Conservation (phyloP, 2,113 vertebrate species). For the Anoplopoma fimbria region DNA sequence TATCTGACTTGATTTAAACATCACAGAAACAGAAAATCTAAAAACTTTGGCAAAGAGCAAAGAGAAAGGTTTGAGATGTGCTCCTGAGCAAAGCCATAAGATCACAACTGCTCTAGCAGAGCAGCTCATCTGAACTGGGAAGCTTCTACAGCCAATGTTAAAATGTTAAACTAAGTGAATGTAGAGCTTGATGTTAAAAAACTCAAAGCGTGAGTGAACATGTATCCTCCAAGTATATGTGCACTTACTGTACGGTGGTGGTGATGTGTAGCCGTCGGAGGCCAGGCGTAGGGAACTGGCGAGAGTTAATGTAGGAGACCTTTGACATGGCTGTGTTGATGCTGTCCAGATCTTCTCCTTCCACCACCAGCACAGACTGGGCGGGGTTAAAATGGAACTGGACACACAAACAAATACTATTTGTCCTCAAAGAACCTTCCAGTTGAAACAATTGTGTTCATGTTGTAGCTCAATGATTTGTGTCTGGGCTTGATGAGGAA, state of each 20-base stretch:
- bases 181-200: slow-evolving; percentile 2
- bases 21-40: background rate
- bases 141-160: background rate
- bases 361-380: slow-evolving; percentile 95
- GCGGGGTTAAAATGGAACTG: slow-evolving; percentile 99
- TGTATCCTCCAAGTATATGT: background rate
- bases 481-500: background rate
- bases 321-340: slow-evolving; percentile 93
- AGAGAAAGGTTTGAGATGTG: background rate
- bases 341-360: slow-evolving; percentile 94
- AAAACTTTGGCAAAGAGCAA: background rate
- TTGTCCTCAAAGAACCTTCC: background rate
- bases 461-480: background rate
- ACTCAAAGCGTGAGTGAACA: background rate
- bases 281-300: slow-evolving; percentile 94
- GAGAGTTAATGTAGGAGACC: slow-evolving; percentile 98
- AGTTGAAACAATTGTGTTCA: background rate
- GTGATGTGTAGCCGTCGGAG: slow-evolving; percentile 89
- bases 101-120: too few relatives aligned
- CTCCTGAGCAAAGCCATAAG: too few relatives aligned
- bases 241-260: slow-evolving; percentile 91
- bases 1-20: background rate
- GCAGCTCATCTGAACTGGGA: slow-evolving; percentile 4
- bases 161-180: background rate
- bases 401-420: slow-evolving; percentile 26